Conservation (phyloP, 2,888 invertebrate species). For the Mythimna impura region DNA sequence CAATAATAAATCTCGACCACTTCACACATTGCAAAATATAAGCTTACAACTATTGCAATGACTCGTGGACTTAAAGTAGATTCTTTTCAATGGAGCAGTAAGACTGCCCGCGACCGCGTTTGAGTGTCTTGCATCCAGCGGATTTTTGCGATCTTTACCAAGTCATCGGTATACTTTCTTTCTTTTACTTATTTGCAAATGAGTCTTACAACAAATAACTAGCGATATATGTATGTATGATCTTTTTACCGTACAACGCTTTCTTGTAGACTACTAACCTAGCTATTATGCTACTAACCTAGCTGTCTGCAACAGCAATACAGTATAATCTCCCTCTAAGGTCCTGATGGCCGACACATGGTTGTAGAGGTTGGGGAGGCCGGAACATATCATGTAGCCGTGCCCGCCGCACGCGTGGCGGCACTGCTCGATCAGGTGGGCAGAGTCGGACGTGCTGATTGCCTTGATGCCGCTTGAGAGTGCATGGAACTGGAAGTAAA, state of each 20-base stretch:
- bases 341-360: slow-evolving; percentile 96
- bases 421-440: slow-evolving; percentile 94
- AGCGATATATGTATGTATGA: neutral
- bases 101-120: no score
- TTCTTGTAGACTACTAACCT: no score
- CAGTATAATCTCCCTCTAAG: slow-evolving; percentile 99
- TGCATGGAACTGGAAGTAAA: slow-evolving; percentile 93
- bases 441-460: slow-evolving; percentile 93
- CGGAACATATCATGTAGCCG: slow-evolving; percentile 97
- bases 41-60: no score
- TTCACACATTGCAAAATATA: no score
- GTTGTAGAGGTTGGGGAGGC: slow-evolving; percentile 95
- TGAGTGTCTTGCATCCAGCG: no score
- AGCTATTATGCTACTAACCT: slow-evolving; percentile 82
- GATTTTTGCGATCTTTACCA: no score
- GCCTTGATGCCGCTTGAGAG: slow-evolving; percentile 97
- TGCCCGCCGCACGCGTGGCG: slow-evolving; percentile 98
- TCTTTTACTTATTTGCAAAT: no score
- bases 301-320: slow-evolving; percentile 97
- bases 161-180: no score
- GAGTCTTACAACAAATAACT: no score
- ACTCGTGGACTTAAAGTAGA: neutral
- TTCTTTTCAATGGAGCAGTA: neutral
- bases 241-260: no score
- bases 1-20: neutral